Base-by-base conservation (phyloP, 2,888 invertebrate genomes). In the Nesidiocoris tenuis region DNA sequence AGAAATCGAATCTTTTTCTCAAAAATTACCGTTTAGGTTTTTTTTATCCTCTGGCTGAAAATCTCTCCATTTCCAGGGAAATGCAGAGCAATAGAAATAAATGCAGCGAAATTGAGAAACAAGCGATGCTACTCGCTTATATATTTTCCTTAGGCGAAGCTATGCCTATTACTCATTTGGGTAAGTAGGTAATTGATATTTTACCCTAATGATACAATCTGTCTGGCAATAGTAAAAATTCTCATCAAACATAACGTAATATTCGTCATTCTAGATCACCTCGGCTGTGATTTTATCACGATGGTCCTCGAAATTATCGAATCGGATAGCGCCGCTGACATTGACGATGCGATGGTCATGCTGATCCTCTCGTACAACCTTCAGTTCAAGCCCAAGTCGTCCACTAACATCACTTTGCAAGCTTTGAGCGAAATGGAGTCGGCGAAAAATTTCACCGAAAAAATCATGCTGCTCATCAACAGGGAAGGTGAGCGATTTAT, bases 401-500 rank as follows among this genome's bases (percentile, higher is more conserved):
- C 79, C 54, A 80, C 81, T 57, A 83, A 82, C 66, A 78, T 82
- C 2, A 81, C 80, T 1, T 78, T 82, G 61, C 78, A 79, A 54
- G 80, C 82, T 1, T 71, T 83, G 1, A 77, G 81, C 0, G 79
- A 81, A 19, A 77, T 79, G 82, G 81, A 67, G 85, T 88, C 89
- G 65, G 94, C 95, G 0, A 96, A 96, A 84, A 90, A 89, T 0
- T 94, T 97, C 82, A 95, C 95, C 1, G 96, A 96, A 83, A 96
- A 96, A 84, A 88, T 95, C 67, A 86, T 97, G 65, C 85, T 95
- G 72, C 86, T 96, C 68, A 87, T 96, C 9, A 96, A 97, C 83
- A 88, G 96, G 81, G 96, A 95, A 90, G 95, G 94, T 93, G 84
- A 67, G 61, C 0, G 18, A 12, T 65, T 25, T 65, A 1, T 1